These are phyloP conservation scores for Phycodurus eques DNA, from an alignment of 2,113 vertebrate species.

Conservation along the genomic window DNA sequence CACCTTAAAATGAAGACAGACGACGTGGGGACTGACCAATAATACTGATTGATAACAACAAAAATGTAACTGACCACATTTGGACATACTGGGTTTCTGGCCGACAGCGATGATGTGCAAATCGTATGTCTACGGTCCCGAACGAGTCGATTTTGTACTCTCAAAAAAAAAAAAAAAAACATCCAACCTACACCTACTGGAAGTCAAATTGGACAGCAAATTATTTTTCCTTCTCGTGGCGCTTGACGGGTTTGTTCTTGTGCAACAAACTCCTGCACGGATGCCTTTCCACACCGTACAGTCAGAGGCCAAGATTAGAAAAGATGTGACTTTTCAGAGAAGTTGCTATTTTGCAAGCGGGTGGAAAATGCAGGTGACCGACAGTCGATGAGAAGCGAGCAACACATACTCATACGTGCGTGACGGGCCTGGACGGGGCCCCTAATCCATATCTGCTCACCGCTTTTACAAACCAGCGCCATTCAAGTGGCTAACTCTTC, in stretches of 20 bases:
- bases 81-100: too few species aligned
- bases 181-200: neutral
- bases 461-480: neutral
- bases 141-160: too few species aligned
- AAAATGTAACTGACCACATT: too few species aligned
- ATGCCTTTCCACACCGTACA: constrained; percentile 22
- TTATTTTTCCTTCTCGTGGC: neutral
- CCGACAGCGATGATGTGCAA: too few species aligned
- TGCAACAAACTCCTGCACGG: neutral
- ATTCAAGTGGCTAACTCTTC: neutral
- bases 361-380: constrained; percentile 30
- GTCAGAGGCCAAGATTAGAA: constrained; percentile 62
- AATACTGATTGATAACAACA: too few species aligned
- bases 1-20: too few species aligned
- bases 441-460: neutral
- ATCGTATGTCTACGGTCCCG: too few species aligned
- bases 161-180: too few species aligned
- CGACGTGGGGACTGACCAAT: too few species aligned
- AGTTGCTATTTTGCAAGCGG: constrained; percentile 10
- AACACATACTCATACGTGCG: constrained; percentile 22
- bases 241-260: neutral
- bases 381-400: constrained; percentile 23
- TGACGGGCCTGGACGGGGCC: constrained; percentile 20
- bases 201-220: neutral
- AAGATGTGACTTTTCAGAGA: constrained; percentile 47